Evolutionary conservation across 1,140 invertebrate species (phyloP), one percentile per base, ranked within the genome.

Genomic region (Pseudobourletiella spinata): DNA sequence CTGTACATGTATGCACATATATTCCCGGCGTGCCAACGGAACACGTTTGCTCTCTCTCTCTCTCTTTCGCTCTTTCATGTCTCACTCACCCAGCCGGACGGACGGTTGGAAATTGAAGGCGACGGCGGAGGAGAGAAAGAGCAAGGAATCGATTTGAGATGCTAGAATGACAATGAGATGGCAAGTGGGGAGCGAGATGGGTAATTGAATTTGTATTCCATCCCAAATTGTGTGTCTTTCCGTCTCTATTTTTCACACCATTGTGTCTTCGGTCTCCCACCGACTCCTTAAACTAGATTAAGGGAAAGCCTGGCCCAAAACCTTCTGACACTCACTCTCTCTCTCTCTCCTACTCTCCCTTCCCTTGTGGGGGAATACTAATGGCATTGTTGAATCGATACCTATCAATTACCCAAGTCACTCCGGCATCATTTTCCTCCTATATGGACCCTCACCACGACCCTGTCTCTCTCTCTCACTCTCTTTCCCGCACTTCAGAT

Each of bases 241-340:
- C n/a, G 6, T 46, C 43, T 46, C 43, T 46, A 46, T 46, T 46
- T 46, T 46, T 46, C 43, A 46, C 43, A 46, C 43, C 6, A 46
- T 46, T 18, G 43, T n/a, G n/a, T 46, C 43, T 46, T 46, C n/a
- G 4, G 6, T 3, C 4, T 22, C n/a, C 4, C n/a, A 22, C n/a
- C 43, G n/a, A 46, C 43, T 46, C 43, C 43, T 46, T 46, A 46
- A 46, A 46, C 43, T 46, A 46, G 43, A 46, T 46, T 46, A 46
- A n/a, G 35, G n/a, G 35, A 8, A 39, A 39, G 35, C 35, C 35
- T 39, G 8, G 35, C 35, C 35, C 35, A 39, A 39, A 39, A 39
- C 35, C 35, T 6, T 46, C 43, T 46, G 6, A 46, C 43, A 46
- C 43, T n/a, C n/a, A n/a, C n/a, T n/a, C n/a, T 46, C 4, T 46